Evolutionary conservation across 2,113 vertebrate species (phyloP).

Genomic region (Sula dactylatra): DNA sequence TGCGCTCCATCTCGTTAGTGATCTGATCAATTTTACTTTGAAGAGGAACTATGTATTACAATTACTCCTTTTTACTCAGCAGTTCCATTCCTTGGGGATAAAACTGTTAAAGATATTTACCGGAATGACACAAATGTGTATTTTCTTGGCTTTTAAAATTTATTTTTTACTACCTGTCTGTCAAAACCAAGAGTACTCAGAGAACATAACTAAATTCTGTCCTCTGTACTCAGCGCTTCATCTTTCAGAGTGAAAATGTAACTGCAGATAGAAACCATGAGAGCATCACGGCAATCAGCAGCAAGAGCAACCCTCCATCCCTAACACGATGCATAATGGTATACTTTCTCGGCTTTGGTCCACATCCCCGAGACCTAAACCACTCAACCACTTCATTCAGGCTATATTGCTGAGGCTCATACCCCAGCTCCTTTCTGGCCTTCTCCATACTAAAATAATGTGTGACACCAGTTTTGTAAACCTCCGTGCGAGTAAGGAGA

Average conservation of each 20-base stretch:
- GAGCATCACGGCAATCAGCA: slow-evolving; percentile 65
- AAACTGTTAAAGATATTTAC: not conserved
- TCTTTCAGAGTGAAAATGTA: slow-evolving; percentile 3
- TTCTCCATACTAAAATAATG: slow-evolving; percentile 93
- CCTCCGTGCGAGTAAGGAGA: slow-evolving; percentile 89
- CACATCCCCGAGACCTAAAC: slow-evolving; percentile 83
- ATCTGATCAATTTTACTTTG: not conserved
- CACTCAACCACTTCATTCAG: slow-evolving; percentile 87
- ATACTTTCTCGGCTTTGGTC: slow-evolving; percentile 44
- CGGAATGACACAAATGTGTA: not conserved
- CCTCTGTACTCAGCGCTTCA: not conserved
- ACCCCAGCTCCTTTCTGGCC: slow-evolving; percentile 84
- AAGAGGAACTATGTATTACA: not conserved
- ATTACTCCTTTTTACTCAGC: not conserved
- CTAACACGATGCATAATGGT: slow-evolving; percentile 34
- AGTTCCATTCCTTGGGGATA: not conserved
- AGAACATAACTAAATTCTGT: not conserved
- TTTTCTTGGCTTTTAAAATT: not conserved
- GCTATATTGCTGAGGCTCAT: slow-evolving; percentile 77
- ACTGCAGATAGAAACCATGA: slow-evolving; percentile 75
- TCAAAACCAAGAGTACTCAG: not conserved
- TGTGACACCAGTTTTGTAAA: slow-evolving; percentile 92
- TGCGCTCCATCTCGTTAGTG: not conserved
- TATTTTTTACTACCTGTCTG: not conserved
- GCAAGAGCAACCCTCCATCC: slow-evolving; percentile 66